Base-by-base conservation (phyloP, 2,888 invertebrate genomes). In the Urechis unicinctus region DNA sequence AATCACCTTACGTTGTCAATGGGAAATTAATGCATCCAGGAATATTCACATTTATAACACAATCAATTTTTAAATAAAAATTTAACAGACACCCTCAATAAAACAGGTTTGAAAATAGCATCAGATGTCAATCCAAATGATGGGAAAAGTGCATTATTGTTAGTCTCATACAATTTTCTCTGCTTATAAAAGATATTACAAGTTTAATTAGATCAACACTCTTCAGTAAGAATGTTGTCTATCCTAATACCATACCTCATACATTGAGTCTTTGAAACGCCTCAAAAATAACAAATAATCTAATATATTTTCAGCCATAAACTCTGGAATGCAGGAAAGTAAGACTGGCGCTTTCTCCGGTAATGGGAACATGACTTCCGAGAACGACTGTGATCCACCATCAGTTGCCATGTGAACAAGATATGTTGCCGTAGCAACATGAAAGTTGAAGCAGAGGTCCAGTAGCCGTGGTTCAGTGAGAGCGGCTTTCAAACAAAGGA, bases 241-340 rank as follows among this genome's bases (percentile, higher is more conserved):
- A 45, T 13, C 13, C 21, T 13, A 36, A 9, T 17, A 36, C 29
- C 58, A 55, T 62, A 75, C 75, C 72, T 75, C 71, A 63, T 66
- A 73, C 56, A 71, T 61, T n/a, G 65, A 60, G 55, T 73, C 74
- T 53, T 72, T 74, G 54, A 74, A 76, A 31, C 73, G 63, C 45
- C 73, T 68, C 13, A 74, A 80, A 58, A 91, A 87, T 62, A 87
- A 85, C 65, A 93, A 82, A 74, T 88, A 86, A 53, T 88, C 87
- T 30, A 89, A 86, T 51, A 91, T 83, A 77, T 94, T 95, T 77
- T 93, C 93, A 49, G 92, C 80, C 36, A 95, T 81, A 74, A 89
- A 88, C 78, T 96, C 95, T 45, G 95, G 95, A 71, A 95, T 84
- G 73, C 88, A 65, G 71, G 88, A 65, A 50, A 81, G 67, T 50